These are phyloP conservation scores for Pseudocheirus occidentalis DNA, from an alignment of 2,797 vertebrate genomes.

Conservation along the genomic window DNA sequence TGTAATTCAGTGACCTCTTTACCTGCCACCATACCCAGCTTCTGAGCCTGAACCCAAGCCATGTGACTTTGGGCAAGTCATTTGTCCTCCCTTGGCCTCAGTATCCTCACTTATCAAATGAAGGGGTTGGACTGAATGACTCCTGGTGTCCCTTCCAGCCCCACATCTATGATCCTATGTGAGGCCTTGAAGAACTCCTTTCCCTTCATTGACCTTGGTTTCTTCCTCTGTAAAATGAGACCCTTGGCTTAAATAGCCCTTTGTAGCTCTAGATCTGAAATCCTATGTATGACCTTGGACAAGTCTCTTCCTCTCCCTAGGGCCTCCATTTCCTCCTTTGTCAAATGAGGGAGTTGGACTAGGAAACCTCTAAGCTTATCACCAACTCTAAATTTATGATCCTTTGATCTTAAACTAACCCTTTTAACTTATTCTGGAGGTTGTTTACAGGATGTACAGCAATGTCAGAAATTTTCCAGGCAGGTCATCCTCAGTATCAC, in stretches of 20 bases:
- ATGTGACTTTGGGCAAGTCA: background rate
- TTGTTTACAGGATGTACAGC: constrained; percentile 63
- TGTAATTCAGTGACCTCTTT: background rate
- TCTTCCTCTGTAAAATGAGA: background rate
- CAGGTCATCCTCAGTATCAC: background rate
- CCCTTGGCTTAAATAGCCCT: background rate
- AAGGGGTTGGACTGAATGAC: background rate
- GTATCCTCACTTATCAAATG: background rate
- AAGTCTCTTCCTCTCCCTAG: background rate
- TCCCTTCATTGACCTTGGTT: background rate
- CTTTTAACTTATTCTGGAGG: constrained; percentile 49
- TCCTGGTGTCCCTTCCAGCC: background rate
- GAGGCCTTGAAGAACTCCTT: background rate
- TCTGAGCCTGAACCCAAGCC: background rate
- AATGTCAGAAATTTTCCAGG: constrained; percentile 57
- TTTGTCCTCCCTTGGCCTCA: background rate
- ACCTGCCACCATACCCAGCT: background rate
- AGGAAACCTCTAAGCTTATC: background rate
- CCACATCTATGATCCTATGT: background rate
- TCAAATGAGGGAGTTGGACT: background rate
- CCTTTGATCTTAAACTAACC: constrained; percentile 56
- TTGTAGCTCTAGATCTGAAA: background rate
- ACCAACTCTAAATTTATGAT: constrained; percentile 27
- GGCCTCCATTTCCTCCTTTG: background rate
- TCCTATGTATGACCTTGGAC: background rate